These are phyloP conservation scores for Triplophysa yarkandensis DNA, from an alignment of 2,797 vertebrate genomes.

Conservation along the genomic window DNA sequence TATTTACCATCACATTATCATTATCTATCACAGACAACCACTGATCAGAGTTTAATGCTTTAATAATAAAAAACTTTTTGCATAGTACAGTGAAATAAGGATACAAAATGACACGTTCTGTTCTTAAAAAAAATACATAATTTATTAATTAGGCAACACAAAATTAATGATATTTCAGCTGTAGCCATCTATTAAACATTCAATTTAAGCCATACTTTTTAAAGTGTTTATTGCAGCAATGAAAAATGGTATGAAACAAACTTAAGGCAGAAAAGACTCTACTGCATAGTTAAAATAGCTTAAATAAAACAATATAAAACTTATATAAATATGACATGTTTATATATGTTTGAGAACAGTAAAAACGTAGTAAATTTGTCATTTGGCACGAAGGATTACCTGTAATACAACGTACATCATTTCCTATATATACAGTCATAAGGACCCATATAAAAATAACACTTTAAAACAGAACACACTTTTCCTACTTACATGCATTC, in stretches of 20 bases:
- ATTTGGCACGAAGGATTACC: constrained; percentile 18
- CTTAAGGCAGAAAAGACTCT: neutral
- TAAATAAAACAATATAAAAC: constrained; percentile 54
- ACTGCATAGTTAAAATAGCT: constrained; percentile 24
- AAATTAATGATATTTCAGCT: neutral
- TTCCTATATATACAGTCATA: constrained; percentile 39
- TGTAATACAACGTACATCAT: neutral
- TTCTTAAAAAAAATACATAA: neutral
- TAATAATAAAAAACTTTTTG: too few relatives aligned
- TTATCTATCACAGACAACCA: neutral
- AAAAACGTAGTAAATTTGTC: constrained; percentile 40
- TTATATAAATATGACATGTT: constrained; percentile 51
- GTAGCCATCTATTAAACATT: neutral
- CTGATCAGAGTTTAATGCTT: neutral
- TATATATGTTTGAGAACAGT: constrained; percentile 51
- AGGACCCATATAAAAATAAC: neutral
- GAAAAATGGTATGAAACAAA: neutral
- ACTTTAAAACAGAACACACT: neutral
- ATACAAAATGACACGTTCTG: neutral
- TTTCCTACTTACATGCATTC: neutral
- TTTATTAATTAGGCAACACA: too few relatives aligned
- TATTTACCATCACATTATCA: neutral
- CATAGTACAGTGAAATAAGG: too few relatives aligned
- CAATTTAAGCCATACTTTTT: neutral
- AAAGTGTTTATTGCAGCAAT: neutral